A percentile compares a stretch with the other conserved stretches of the same genome.
Conservation (phyloP, 1,140 invertebrate genomes). For the Drosophila pruinosa region DNA sequence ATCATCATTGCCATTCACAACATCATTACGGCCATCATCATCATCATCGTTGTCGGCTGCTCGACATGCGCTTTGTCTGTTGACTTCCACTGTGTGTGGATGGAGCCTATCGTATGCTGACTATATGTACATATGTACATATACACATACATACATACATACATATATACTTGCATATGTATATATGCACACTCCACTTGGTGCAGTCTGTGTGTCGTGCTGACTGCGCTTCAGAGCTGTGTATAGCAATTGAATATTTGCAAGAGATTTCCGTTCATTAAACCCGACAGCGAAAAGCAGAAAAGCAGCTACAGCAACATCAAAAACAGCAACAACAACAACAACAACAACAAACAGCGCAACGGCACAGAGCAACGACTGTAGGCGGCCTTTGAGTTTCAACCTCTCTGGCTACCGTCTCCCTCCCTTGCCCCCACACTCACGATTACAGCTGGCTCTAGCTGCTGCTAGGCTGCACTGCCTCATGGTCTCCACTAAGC, state of each 20-base stretch:
- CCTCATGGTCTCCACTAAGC: conserved; percentile 2
- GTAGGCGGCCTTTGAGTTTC: conserved; percentile 54
- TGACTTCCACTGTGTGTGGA: conserved; percentile 54
- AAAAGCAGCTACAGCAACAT: conserved; percentile 41
- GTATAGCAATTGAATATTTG: conserved; percentile 81
- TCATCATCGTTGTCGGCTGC: conserved; percentile 13
- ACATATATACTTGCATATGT: not conserved
- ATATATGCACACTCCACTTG: conserved; percentile 32
- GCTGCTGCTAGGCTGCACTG: conserved; percentile 28
- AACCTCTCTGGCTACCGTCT: not conserved
- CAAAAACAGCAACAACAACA: conserved; percentile 28
- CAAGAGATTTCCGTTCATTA: conserved; percentile 81
- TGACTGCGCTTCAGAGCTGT: conserved; percentile 67
- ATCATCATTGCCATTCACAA: conserved; percentile 3
- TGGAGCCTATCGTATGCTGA: conserved; percentile 23
- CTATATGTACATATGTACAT: conserved; percentile 11
- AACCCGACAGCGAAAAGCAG: conserved; percentile 72
- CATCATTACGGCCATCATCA: conserved; percentile 1
- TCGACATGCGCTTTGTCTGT: conserved; percentile 71
- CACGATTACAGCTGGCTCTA: not conserved
- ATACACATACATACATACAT: conserved; percentile 4
- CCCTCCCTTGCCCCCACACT: not conserved
- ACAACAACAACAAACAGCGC: conserved; percentile 3
- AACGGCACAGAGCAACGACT: conserved; percentile 38
- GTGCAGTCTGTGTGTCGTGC: conserved; percentile 20